Percentiles rank a stretch among this genome's conserved stretches.
These are phyloP conservation scores for Indri indri DNA, from an alignment of 2,113 vertebrate genomes.

Conservation along the genomic window DNA sequence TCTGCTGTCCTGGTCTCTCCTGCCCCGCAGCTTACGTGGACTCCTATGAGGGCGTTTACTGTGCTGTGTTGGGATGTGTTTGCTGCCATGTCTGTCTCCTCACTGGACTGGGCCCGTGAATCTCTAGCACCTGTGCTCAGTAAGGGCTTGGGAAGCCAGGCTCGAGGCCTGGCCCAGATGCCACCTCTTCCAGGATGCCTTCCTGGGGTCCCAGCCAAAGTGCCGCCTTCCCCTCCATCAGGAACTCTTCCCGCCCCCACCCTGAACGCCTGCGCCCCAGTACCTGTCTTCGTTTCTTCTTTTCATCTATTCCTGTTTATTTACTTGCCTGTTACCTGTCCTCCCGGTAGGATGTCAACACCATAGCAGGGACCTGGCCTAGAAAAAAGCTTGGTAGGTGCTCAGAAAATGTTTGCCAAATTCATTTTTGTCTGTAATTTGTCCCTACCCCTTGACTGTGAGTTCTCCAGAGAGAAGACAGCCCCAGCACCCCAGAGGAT, in stretches of 20 bases:
- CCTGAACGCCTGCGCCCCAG: neutral
- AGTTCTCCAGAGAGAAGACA: neutral
- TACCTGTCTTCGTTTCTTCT: neutral
- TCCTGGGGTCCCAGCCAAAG: too few relatives aligned
- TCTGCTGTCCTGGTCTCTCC: neutral
- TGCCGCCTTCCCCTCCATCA: neutral
- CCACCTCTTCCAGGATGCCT: neutral
- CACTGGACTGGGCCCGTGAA: fast-evolving
- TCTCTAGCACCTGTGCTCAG: neutral
- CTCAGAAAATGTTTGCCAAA: neutral
- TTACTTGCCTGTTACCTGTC: neutral
- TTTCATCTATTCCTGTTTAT: neutral
- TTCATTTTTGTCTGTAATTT: neutral
- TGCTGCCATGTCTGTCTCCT: neutral
- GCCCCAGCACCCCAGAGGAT: neutral
- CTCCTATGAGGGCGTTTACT: too few relatives aligned
- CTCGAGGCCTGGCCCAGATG: neutral
- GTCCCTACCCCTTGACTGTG: too few relatives aligned
- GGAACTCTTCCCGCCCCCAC: neutral
- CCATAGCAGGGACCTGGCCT: neutral
- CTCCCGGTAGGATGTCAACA: too few relatives aligned
- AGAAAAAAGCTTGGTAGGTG: neutral
- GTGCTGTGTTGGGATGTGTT: fast-evolving
- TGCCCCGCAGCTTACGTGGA: fast-evolving
- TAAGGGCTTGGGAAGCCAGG: neutral